Evolutionary conservation across 2,113 vertebrate species (phyloP), one percentile per base, ranked within the genome.

Genomic region (Mola mola): DNA sequence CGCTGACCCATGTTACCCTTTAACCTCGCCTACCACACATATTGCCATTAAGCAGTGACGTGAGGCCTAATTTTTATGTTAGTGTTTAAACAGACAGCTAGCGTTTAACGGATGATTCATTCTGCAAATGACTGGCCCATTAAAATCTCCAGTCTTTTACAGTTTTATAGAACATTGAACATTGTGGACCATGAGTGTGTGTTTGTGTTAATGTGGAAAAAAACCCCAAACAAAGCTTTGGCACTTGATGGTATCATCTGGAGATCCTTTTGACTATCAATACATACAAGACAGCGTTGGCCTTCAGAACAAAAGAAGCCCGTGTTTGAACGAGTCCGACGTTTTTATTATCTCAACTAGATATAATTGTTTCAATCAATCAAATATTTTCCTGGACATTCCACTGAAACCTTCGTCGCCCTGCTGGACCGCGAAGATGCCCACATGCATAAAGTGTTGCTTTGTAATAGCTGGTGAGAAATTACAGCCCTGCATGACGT

Each of bases 11-110:
- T 12, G 20, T 9, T 1, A 5, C 48, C 49, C 59, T 67, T 58
- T 70, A 21, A 75, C 78, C 74, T 50, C 8, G 19, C 8, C 22
- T 15, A 16, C 55, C 55, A 37, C 44, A 69, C 42, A 66, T 31
- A 41, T 47, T 51, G 34, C 43, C 60, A 1, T 11, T 52, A 28
- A 58, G 26, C 3, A 26, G 72, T 50, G 31, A 40, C 25, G 50
- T 11, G 3, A 4, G 22, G 15, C 41, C 17, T n/a, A 17, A 34
- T 25, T 46, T 47, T 20, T 47, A 26, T n/a, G n/a, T n/a, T n/a
- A n/a, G n/a, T n/a, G n/a, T n/a, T n/a, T n/a, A n/a, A n/a, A n/a
- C n/a, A n/a, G n/a, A n/a, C n/a, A n/a, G n/a, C n/a, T n/a, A n/a
- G n/a, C n/a, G n/a, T n/a, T n/a, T n/a, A n/a, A n/a, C n/a, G n/a